Percentiles rank a stretch among this genome's conserved stretches.
These are phyloP conservation scores for Pangasius sanitwongsei DNA, from an alignment of 2,797 vertebrate species.

Conservation along the genomic window DNA sequence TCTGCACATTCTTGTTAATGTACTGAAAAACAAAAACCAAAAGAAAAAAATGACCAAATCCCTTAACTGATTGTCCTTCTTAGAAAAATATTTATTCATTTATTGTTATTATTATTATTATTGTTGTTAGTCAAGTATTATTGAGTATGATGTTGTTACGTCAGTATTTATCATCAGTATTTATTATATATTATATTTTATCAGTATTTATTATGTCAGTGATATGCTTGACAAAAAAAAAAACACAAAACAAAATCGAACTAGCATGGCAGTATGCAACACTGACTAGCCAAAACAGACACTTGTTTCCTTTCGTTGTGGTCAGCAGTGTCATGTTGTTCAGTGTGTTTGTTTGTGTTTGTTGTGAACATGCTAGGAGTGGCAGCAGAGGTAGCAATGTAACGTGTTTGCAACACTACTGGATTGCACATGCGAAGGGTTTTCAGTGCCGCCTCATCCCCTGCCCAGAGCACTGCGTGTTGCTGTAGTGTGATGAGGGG, in stretches of 20 bases:
- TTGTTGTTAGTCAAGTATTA: too few species aligned
- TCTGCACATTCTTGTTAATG: not conserved
- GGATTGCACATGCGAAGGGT: not conserved
- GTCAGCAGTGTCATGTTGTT: not conserved
- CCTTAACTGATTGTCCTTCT: not conserved
- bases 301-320: not conserved
- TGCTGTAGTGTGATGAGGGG: not conserved
- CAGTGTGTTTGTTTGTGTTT: not conserved
- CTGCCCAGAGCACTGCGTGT: not conserved
- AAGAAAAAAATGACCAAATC: not conserved
- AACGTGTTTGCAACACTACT: not conserved
- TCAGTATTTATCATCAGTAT: too few species aligned
- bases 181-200: too few species aligned
- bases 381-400: not conserved
- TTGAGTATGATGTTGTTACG: too few species aligned
- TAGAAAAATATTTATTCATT: too few species aligned
- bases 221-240: too few species aligned
- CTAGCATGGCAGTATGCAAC: not conserved
- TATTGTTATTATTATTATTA: too few species aligned
- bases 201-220: too few species aligned
- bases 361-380: not conserved
- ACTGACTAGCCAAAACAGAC: not conserved
- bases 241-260: not conserved
- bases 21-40: too few species aligned
- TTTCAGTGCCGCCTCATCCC: not conserved